A percentile compares a stretch with the other conserved stretches of the same genome.
Evolutionary conservation across 2,113 vertebrate species (phyloP).

Genomic region (Tinamus guttatus): DNA sequence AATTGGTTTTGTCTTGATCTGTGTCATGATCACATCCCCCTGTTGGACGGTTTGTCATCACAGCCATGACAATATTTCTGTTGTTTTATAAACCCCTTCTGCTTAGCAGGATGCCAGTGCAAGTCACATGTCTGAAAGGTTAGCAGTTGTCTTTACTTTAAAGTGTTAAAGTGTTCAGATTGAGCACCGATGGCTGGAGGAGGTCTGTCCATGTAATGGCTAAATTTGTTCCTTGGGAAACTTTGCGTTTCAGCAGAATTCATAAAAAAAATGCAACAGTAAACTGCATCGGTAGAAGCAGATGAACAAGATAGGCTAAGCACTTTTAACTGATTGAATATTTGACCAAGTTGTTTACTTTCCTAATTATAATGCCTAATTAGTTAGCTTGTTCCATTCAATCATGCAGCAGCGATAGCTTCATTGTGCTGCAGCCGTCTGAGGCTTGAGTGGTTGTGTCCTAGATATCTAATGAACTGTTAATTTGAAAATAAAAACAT

Average conservation of each 20-base stretch:
- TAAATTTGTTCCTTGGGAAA: neutral
- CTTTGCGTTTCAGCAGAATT: neutral
- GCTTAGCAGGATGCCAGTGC: neutral
- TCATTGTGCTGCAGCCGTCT: conserved; percentile 13
- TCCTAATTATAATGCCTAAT: conserved; percentile 49
- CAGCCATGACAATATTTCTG: neutral
- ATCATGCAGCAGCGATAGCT: conserved; percentile 45
- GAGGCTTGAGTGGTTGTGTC: neutral
- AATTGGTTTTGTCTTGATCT: neutral
- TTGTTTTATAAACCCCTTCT: neutral
- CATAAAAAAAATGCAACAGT: neutral
- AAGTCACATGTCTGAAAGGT: neutral
- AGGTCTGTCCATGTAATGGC: neutral
- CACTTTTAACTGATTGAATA: conserved; percentile 3
- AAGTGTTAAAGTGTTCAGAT: neutral
- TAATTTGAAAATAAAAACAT: conserved; percentile 49
- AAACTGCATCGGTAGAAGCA: neutral
- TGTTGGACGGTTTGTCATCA: neutral
- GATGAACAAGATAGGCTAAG: neutral
- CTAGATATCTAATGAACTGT: conserved; percentile 54
- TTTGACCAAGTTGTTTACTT: conserved; percentile 24
- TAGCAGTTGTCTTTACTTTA: neutral
- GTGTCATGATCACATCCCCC: fast-evolving
- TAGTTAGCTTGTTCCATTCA: conserved; percentile 45
- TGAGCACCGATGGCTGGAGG: neutral